phyloP scores from a whole-genome alignment of 2,888 invertebrate genomes.

The Hypomecis punctinalis region DNA sequence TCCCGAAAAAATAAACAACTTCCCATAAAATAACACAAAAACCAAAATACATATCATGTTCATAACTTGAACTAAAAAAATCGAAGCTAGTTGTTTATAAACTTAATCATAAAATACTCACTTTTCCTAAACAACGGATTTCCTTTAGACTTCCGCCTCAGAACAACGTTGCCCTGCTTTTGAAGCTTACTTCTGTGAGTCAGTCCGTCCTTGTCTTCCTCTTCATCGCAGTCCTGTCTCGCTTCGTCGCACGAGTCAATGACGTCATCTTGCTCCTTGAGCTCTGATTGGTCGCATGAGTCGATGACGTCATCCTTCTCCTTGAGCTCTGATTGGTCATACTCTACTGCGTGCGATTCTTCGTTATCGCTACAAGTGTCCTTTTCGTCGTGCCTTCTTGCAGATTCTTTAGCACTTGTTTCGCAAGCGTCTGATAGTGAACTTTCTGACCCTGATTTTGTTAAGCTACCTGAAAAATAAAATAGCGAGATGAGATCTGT shows the following conservation, averaged over 20 bases:
- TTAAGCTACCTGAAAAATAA: conserved; percentile 70
- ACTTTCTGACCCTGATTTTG: conserved; percentile 95
- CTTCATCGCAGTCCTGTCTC: conserved; percentile 69
- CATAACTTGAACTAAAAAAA: no score
- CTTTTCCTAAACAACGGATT: conserved; percentile 89
- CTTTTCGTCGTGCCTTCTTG: conserved; percentile 89
- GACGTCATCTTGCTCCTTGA: conserved; percentile 38
- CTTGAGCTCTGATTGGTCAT: conserved; percentile 30
- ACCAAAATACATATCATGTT: no score
- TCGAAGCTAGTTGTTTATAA: no score
- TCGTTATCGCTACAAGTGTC: conserved; percentile 89
- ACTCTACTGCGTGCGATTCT: conserved; percentile 57
- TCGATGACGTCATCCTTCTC: conserved; percentile 50
- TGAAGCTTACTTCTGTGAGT: conserved; percentile 63
- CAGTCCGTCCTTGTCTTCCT: conserved; percentile 54
- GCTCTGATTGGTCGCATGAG: conserved; percentile 46
- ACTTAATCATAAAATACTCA: no score
- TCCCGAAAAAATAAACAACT: no score
- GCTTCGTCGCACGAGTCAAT: conserved; percentile 71
- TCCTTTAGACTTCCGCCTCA: conserved; percentile 87
- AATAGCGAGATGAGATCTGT: neutral
- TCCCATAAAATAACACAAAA: no score
- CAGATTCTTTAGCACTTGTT: conserved; percentile 89
- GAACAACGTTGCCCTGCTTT: conserved; percentile 83
- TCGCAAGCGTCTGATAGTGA: conserved; percentile 92